These are phyloP conservation scores for Chaenocephalus aceratus DNA, from an alignment of 2,113 vertebrate species.

Conservation along the genomic window DNA sequence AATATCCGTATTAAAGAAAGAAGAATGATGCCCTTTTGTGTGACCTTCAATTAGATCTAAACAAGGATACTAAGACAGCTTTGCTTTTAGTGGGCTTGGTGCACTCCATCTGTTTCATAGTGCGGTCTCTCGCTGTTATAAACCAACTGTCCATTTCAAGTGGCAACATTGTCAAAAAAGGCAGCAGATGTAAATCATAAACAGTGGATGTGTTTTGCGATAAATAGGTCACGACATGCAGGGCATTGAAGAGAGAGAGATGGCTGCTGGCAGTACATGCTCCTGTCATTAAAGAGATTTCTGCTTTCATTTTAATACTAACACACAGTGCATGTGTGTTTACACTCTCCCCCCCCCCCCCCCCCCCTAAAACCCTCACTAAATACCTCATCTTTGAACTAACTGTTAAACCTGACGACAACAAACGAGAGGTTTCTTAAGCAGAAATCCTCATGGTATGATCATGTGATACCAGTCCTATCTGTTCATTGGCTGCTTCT, in stretches of 20 bases:
- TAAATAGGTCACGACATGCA: slow-evolving; percentile 68
- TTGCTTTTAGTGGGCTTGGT: not conserved
- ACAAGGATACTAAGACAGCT: not conserved
- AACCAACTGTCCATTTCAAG: not conserved
- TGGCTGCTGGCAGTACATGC: slow-evolving; percentile 47
- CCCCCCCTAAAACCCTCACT: not conserved
- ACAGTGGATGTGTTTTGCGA: slow-evolving; percentile 45
- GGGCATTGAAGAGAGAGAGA: not conserved
- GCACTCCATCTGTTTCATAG: not conserved
- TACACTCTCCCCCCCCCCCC: not conserved
- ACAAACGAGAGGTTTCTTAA: too few species aligned
- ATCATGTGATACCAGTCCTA: slow-evolving; percentile 67
- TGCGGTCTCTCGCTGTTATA: not conserved
- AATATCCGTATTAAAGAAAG: slow-evolving; percentile 5
- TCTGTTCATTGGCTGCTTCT: slow-evolving; percentile 50
- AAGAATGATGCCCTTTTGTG: not conserved
- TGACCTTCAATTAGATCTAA: not conserved
- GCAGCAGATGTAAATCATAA: slow-evolving; percentile 42
- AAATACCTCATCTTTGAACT: too few species aligned
- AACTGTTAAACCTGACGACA: too few species aligned
- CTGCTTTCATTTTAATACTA: slow-evolving; percentile 43
- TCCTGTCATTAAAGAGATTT: slow-evolving; percentile 18
- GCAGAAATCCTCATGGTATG: slow-evolving; percentile 7
- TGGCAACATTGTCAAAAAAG: slow-evolving; percentile 8
- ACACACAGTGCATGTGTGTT: slow-evolving; percentile 20